phyloP scores from a whole-genome alignment of 1,140 invertebrate species.

The Venturia canescens region DNA sequence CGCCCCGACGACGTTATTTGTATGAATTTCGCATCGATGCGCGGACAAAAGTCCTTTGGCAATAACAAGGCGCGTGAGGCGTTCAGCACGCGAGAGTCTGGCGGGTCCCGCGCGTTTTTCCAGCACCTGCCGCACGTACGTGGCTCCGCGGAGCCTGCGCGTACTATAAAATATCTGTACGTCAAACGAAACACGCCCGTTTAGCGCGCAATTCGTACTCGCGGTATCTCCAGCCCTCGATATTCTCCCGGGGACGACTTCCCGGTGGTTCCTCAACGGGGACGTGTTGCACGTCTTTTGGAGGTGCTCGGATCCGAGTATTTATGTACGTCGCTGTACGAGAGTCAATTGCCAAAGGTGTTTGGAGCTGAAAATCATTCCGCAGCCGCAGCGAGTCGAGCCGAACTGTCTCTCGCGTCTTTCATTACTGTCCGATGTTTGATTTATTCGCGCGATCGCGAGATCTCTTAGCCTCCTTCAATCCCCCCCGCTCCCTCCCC shows the following conservation, averaged over 20 bases:
- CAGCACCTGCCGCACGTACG: slow-evolving; percentile 29
- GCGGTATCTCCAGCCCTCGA: neutral
- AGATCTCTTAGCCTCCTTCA: neutral
- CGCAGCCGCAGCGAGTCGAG: neutral
- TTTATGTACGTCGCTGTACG: neutral
- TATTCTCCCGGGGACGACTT: no score
- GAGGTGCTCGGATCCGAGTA: neutral
- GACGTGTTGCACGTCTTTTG: no score
- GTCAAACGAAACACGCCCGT: slow-evolving; percentile 29
- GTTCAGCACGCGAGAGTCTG: slow-evolving; percentile 16
- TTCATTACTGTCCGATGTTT: slow-evolving; percentile 44
- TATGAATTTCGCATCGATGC: neutral
- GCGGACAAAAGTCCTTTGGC: neutral
- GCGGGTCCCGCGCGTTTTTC: slow-evolving; percentile 10
- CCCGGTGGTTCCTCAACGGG: no score
- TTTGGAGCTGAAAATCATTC: slow-evolving; percentile 33
- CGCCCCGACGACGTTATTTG: no score
- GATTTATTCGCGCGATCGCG: slow-evolving; percentile 49
- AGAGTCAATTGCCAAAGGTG: neutral
- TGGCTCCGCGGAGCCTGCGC: neutral
- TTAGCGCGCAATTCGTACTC: slow-evolving; percentile 32
- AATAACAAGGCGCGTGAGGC: slow-evolving; percentile 40
- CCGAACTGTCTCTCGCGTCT: slow-evolving; percentile 27
- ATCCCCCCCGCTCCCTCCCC: neutral
- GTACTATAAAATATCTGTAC: slow-evolving; percentile 33